A percentile compares a stretch with the other conserved stretches of the same genome.
Evolutionary conservation across 1,140 invertebrate species (phyloP).

Genomic region (Drosophila parvula): DNA sequence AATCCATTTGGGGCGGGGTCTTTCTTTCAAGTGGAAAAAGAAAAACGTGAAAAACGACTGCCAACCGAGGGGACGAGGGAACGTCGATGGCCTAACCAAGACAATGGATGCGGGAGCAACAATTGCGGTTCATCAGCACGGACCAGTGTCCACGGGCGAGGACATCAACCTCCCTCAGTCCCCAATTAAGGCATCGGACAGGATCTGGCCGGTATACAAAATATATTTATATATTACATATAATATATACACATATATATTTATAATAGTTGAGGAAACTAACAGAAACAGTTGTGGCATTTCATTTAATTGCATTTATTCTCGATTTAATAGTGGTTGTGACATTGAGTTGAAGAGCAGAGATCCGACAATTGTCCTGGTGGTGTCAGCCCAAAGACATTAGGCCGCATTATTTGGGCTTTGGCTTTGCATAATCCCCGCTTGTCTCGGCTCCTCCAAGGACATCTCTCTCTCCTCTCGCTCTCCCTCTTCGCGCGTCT

Average conservation of each 20-base stretch:
- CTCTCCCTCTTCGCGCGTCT: too few species aligned
- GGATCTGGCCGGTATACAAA: too few species aligned
- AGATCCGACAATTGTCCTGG: constrained; percentile 35
- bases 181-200: neutral
- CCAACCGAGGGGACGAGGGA: too few species aligned
- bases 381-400: constrained; percentile 50
- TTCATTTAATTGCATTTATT: constrained; percentile 47
- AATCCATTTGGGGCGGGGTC: constrained; percentile 17
- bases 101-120: constrained; percentile 7
- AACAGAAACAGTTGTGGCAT: constrained; percentile 23
- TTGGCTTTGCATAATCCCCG: constrained; percentile 64
- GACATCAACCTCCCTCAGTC: constrained; percentile 4
- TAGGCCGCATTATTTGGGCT: constrained; percentile 65
- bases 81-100: neutral
- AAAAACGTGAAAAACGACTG: too few species aligned
- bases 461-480: too few species aligned
- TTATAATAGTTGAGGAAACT: neutral
- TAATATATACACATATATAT: neutral
- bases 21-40: neutral
- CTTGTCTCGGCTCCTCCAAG: constrained; percentile 13
- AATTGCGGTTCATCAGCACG: constrained; percentile 41
- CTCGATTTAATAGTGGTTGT: too few species aligned
- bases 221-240: neutral
- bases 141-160: neutral
- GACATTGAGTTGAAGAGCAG: too few species aligned